Evolutionary conservation across 2,888 invertebrate species (phyloP), one percentile per base, ranked within the genome.

Genomic region (Miltochrista miniata): DNA sequence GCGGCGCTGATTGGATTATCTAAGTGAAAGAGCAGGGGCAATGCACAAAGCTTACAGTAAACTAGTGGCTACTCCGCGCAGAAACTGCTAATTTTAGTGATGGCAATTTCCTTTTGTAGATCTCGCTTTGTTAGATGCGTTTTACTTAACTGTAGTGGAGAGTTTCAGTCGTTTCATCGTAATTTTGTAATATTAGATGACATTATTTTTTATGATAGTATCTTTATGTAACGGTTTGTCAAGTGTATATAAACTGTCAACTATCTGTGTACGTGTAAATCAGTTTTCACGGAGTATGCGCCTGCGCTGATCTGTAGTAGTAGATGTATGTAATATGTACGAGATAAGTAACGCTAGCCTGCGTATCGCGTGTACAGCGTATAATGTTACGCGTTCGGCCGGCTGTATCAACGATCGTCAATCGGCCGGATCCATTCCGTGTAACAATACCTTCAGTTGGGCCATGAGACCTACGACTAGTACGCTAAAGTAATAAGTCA

Each of bases 341-440:
- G 54, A 65, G 89, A 88, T 89, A 88, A 86, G 90, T 88, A 89
- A 89, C 81, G 85, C 85, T 83, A 90, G 83, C 86, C 82, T 65
- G 79, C 78, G 87, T 88, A 90, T 91, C 89, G 84, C 87, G 85
- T 88, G 87, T 86, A 77, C 85, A 60, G 33, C 59, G 85, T 76
- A 85, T 91, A 85, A 80, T 74, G 76, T 90, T 90, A 89, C 90
- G 82, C 85, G 88, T 76, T 72, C 87, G 87, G 78, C 86, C 83
- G 87, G 76, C 87, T 87, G 89, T 87, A 90, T 90, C 90, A 90
- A 89, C 90, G 90, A 78, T 88, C 85, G 86, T 83, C 90, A 90
- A 91, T 90, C 88, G 90, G 72, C 81, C 81, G 81, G 88, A 89
- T 90, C 83, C 85, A 89, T 89, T 90, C 84, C 90, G 79, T 87